Base-by-base conservation (phyloP, 2,797 vertebrate genomes). In the Philypnodon macrostomus region DNA sequence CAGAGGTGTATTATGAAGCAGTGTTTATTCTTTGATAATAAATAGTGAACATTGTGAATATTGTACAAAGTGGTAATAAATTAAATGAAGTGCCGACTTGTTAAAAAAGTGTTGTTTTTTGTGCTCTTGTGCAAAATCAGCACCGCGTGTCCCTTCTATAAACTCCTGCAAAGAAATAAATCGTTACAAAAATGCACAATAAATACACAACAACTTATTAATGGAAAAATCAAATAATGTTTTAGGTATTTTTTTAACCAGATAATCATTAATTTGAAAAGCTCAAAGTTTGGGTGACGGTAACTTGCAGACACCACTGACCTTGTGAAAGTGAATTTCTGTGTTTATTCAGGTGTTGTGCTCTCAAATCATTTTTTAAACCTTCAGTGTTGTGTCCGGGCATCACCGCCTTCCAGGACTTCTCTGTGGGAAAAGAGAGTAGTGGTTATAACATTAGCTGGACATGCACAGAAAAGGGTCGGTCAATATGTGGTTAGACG, bases 21-120 rank as follows among this genome's bases (percentile, higher is more conserved):
- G 85, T 88, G 84, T 88, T 88, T 87, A 88, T 84, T 88, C 51
- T 17, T 37, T 12, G 5, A 34, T 24, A 60, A 81, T 87, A 88
- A 86, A 88, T 83, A 72, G 66, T 89, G 85, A 63, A 7, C 18
- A 66, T 50, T 47, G 77, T 85, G 69, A 54, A 44, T 39, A 45
- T 53, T 8, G 37, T 26, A 48, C 44, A 62, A 35, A 18, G 73
- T 81, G 76, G 3, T 48, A 62, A 64, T 44, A 3, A 57, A 48
- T 70, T 54, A 78, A 62, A 62, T 58, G 15, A 57, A n/a, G 80
- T 85, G 73, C 3, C 35, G 14, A 63, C 58, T 31, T 56, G 19
- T 44, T 36, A 52, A 77, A 60, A 76, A 70, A 35, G 72, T 73
- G 69, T 21, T 59, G 45, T n/a, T 19, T 31, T 40, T 47, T 7